phyloP scores from a whole-genome alignment of 2,888 invertebrate genomes.

The Phengaris arion region DNA sequence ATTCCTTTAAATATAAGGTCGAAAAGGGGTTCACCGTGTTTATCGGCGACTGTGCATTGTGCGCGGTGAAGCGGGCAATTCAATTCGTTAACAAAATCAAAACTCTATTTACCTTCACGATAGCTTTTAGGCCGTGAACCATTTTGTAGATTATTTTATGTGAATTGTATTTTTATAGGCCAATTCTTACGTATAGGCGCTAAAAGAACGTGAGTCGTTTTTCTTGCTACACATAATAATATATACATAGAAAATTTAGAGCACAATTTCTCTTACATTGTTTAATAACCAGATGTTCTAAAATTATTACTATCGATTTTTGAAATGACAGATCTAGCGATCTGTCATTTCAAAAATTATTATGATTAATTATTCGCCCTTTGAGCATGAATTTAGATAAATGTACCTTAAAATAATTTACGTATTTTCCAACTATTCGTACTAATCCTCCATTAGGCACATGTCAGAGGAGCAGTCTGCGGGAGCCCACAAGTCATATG shows the following conservation, averaged over 20 bases:
- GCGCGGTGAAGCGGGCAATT: neutral
- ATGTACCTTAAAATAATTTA: neutral
- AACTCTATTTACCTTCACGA: neutral
- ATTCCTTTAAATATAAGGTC: neutral
- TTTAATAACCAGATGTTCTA: too few species aligned
- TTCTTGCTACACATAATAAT: too few species aligned
- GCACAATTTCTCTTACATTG: too few species aligned
- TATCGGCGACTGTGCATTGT: neutral
- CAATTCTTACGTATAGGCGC: too few species aligned
- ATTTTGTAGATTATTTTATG: neutral
- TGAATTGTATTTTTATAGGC: too few species aligned
- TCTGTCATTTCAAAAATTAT: too few species aligned
- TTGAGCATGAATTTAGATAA: too few species aligned
- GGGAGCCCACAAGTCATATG: neutral
- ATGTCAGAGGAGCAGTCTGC: neutral
- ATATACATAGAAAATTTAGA: too few species aligned
- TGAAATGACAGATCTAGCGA: too few species aligned
- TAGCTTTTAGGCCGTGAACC: neutral
- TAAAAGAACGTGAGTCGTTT: too few species aligned
- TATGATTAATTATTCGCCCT: too few species aligned
- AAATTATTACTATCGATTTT: too few species aligned
- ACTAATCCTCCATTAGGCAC: constrained; percentile 2
- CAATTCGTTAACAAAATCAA: constrained; percentile 11
- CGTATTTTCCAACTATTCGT: neutral
- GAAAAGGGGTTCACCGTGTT: neutral